These are phyloP conservation scores for Platyura marginata DNA, from an alignment of 1,140 invertebrate genomes.

Conservation along the genomic window DNA sequence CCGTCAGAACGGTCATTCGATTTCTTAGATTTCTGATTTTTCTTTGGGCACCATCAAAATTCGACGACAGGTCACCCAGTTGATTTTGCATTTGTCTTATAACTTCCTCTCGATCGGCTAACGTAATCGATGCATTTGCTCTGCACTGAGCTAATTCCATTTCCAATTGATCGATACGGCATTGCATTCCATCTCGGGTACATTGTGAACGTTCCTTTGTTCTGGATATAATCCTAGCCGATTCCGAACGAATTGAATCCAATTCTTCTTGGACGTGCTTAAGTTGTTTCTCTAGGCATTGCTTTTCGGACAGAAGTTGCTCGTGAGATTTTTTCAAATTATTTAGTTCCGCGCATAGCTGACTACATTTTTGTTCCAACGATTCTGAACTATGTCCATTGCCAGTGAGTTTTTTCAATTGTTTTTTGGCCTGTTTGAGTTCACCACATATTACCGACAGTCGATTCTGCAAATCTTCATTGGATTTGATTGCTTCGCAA, in stretches of 20 bases:
- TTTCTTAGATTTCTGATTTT: slow-evolving; percentile 22
- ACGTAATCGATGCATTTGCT: slow-evolving; percentile 35
- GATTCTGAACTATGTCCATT: no score
- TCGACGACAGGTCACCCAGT: slow-evolving; percentile 18
- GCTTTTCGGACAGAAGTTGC: neutral
- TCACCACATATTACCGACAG: slow-evolving; percentile 20
- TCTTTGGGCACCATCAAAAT: slow-evolving; percentile 22
- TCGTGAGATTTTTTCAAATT: no score
- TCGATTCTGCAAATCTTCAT: slow-evolving; percentile 17
- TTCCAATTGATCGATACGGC: slow-evolving; percentile 40
- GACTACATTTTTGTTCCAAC: no score
- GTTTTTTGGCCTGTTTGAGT: slow-evolving; percentile 12
- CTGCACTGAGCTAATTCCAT: slow-evolving; percentile 39
- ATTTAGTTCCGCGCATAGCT: no score
- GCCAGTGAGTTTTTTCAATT: neutral
- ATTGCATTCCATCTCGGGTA: slow-evolving; percentile 33
- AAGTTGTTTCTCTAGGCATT: slow-evolving; percentile 3
- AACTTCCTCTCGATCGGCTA: slow-evolving; percentile 43
- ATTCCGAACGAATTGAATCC: slow-evolving; percentile 47
- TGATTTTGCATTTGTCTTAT: slow-evolving; percentile 22
- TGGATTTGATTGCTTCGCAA: slow-evolving; percentile 44
- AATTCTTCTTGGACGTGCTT: slow-evolving; percentile 41
- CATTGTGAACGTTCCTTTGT: slow-evolving; percentile 46
- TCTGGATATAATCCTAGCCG: slow-evolving; percentile 44
- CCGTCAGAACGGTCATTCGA: slow-evolving; percentile 20